Conservation (phyloP, 2,113 vertebrate genomes). For the Macquaria ambigua region DNA sequence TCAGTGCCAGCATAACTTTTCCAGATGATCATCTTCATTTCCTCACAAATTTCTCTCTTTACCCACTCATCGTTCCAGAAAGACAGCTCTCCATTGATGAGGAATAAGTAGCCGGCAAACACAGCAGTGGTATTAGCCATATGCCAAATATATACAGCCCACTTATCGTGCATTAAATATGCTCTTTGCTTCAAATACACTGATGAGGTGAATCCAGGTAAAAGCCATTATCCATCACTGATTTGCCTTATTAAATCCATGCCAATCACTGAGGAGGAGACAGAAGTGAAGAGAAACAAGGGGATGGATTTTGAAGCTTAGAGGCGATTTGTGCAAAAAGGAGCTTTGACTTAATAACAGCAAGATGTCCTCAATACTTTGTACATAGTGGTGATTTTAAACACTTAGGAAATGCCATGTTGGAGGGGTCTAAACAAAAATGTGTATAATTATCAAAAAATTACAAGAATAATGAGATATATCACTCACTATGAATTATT, state of each 20-base stretch:
- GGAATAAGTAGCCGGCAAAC: slow-evolving; percentile 41
- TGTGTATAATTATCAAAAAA: neutral
- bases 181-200: slow-evolving; percentile 23
- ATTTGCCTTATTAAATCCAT: slow-evolving; percentile 51
- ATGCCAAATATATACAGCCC: slow-evolving; percentile 20
- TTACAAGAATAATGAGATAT: neutral
- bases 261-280: slow-evolving; percentile 26
- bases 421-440: neutral
- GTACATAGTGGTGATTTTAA: neutral
- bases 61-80: slow-evolving; percentile 36
- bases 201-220: slow-evolving; percentile 54
- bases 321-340: slow-evolving; percentile 7
- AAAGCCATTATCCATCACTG: slow-evolving; percentile 47
- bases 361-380: slow-evolving; percentile 22
- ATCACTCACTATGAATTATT: neutral
- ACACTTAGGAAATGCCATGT: neutral
- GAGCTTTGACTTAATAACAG: slow-evolving; percentile 17
- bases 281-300: neutral
- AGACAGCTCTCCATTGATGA: slow-evolving; percentile 29
- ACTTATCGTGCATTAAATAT: slow-evolving; percentile 39
- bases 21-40: slow-evolving; percentile 59
- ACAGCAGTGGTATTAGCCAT: neutral
- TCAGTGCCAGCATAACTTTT: slow-evolving; percentile 53
- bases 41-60: slow-evolving; percentile 33
- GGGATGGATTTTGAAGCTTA: slow-evolving; percentile 32